Conservation (phyloP, 2,888 invertebrate genomes). For the Orchestes rusci region DNA sequence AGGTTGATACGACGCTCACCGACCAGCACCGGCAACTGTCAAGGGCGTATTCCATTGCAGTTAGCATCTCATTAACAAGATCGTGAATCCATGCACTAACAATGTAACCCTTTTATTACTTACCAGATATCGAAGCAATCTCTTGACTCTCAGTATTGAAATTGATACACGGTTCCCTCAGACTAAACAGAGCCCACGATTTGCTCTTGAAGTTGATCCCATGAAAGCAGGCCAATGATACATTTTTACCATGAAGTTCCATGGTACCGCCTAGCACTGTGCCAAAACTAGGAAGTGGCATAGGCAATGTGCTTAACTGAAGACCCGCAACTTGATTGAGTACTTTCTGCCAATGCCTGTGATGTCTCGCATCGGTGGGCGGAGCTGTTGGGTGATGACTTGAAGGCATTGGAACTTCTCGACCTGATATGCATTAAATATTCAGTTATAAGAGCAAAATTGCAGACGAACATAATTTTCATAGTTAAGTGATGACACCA, state of each 20-base stretch:
- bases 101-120: neutral
- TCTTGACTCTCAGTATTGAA: conserved; percentile 93
- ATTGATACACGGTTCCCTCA: conserved; percentile 86
- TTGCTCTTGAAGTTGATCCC: conserved; percentile 94
- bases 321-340: conserved; percentile 74
- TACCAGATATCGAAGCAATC: conserved; percentile 53
- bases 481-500: too few relatives aligned
- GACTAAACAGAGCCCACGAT: conserved; percentile 92
- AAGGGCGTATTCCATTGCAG: too few relatives aligned
- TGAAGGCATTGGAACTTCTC: conserved; percentile 16
- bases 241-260: conserved; percentile 82
- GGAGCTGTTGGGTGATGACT: conserved; percentile 5
- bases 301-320: conserved; percentile 65
- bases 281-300: conserved; percentile 62
- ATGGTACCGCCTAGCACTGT: conserved; percentile 78
- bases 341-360: conserved; percentile 89
- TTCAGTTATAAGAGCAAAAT: too few relatives aligned
- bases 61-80: too few relatives aligned
- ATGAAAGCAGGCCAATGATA: conserved; percentile 94
- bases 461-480: too few relatives aligned
- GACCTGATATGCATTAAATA: too few relatives aligned
- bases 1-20: too few relatives aligned
- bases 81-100: too few relatives aligned
- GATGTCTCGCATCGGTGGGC: conserved; percentile 34
- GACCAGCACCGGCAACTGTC: too few relatives aligned